These are phyloP conservation scores for Patagioenas fasciata DNA, from an alignment of 2,113 vertebrate genomes.

Conservation along the genomic window DNA sequence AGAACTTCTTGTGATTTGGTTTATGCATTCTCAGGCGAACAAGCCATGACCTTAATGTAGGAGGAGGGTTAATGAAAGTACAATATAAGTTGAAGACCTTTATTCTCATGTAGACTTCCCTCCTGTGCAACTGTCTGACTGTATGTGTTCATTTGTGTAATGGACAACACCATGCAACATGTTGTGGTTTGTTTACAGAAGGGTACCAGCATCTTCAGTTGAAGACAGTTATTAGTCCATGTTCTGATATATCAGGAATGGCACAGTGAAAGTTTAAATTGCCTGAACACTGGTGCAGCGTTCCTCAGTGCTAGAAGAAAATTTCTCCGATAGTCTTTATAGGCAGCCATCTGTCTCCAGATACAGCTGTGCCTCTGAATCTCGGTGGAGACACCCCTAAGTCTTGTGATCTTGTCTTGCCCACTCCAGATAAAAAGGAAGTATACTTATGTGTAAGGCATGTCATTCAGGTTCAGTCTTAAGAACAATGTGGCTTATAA, in stretches of 20 bases:
- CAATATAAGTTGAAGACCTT: neutral
- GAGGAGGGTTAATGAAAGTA: neutral
- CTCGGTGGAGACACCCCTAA: neutral
- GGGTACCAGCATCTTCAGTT: neutral
- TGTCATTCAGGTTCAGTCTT: neutral
- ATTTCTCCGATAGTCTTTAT: neutral
- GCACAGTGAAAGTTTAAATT: neutral
- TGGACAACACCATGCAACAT: neutral
- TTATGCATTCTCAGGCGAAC: neutral
- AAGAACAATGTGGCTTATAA: neutral
- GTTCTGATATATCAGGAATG: neutral
- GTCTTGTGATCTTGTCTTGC: neutral
- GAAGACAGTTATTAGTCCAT: neutral
- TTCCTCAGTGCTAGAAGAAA: neutral
- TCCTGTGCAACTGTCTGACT: neutral
- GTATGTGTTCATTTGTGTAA: neutral
- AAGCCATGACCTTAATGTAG: neutral
- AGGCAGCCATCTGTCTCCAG: neutral
- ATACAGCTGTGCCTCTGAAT: neutral
- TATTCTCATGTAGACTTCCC: neutral
- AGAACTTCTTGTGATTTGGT: neutral
- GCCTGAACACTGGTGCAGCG: neutral
- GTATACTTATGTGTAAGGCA: neutral
- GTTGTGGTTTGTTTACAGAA: neutral
- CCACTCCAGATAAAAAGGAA: neutral